Conservation (phyloP, 1,140 invertebrate species). For the Leptinotarsa texana region DNA sequence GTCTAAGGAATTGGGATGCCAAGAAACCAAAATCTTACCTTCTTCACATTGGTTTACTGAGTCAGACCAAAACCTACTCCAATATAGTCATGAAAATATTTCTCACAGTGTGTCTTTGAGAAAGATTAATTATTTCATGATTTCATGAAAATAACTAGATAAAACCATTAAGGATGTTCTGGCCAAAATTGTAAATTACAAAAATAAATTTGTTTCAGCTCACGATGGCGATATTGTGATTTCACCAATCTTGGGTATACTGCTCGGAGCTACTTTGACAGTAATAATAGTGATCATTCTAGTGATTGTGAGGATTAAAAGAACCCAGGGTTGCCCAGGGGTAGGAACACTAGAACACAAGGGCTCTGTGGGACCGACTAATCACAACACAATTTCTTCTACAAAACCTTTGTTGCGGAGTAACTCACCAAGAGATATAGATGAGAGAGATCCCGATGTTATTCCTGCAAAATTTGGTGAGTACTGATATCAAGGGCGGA, state of each 20-base stretch:
- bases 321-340: conserved; percentile 47
- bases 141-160: too few relatives aligned
- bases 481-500: neutral
- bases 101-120: too few relatives aligned
- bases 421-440: conserved; percentile 58
- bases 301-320: conserved; percentile 58
- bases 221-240: conserved; percentile 60
- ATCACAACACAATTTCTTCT: conserved; percentile 50
- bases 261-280: conserved; percentile 61
- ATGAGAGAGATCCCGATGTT: conserved; percentile 73
- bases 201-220: conserved; percentile 51
- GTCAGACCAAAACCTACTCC: too few relatives aligned
- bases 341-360: conserved; percentile 36
- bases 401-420: conserved; percentile 54
- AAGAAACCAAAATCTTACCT: too few relatives aligned
- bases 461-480: conserved; percentile 74
- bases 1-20: too few relatives aligned
- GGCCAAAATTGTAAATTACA: too few relatives aligned
- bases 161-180: too few relatives aligned
- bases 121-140: too few relatives aligned
- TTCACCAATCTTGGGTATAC: conserved; percentile 61
- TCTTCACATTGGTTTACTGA: too few relatives aligned
- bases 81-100: too few relatives aligned
- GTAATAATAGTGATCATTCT: conserved; percentile 60
- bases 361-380: conserved; percentile 34